phyloP scores from a whole-genome alignment of 1,140 invertebrate species.

The Apolygus lucorum region DNA sequence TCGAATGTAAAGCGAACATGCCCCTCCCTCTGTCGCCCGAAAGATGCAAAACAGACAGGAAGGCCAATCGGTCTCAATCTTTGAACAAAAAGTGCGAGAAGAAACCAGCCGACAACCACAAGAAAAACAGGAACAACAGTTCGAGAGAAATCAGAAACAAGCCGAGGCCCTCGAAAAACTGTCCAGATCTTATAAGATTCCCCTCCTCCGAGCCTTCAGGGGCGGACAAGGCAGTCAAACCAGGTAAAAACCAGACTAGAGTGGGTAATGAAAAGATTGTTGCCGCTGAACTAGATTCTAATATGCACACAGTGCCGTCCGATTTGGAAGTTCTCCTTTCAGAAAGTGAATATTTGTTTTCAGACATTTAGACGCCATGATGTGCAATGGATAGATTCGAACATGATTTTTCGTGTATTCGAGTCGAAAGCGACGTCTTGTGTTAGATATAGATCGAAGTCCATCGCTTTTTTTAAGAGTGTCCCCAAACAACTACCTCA shows the following conservation, averaged over 20 bases:
- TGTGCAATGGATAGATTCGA: too few relatives aligned
- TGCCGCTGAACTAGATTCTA: conserved; percentile 42
- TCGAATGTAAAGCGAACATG: conserved; percentile 30
- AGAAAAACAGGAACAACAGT: conserved; percentile 13
- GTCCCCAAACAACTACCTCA: too few relatives aligned
- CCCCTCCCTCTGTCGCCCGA: conserved; percentile 28
- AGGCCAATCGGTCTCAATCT: neutral
- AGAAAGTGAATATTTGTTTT: conserved; percentile 51
- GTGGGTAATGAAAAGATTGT: conserved; percentile 7
- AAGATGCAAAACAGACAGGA: conserved; percentile 20
- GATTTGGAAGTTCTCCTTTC: conserved; percentile 53
- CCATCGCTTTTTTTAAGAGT: too few relatives aligned
- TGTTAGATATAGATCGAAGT: too few relatives aligned
- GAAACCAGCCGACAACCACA: conserved; percentile 3
- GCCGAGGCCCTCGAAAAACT: neutral
- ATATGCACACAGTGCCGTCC: conserved; percentile 52
- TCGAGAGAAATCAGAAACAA: neutral
- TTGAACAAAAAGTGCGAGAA: conserved; percentile 1
- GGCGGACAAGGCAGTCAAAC: conserved; percentile 20
- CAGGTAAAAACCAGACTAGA: conserved; percentile 21
- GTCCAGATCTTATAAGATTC: conserved; percentile 25
- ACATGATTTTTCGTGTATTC: too few relatives aligned
- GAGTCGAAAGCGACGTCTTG: too few relatives aligned
- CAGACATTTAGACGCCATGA: conserved; percentile 50
- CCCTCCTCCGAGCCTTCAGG: conserved; percentile 24